Evolutionary conservation across 2,797 vertebrate species (phyloP), one percentile per base, ranked within the genome.

Genomic region (Anas georgica): DNA sequence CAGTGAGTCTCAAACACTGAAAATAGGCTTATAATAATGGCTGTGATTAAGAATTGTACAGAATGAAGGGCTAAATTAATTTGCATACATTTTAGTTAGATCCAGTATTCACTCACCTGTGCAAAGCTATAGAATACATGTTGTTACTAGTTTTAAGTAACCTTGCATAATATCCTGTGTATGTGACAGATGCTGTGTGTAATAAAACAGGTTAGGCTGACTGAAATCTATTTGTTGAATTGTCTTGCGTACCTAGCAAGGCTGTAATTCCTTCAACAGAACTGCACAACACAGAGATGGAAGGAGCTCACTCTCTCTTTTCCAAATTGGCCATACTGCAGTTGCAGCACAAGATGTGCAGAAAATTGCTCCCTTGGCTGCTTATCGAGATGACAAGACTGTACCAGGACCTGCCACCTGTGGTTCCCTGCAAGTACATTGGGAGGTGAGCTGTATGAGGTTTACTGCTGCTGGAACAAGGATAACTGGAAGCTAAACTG

Each of bases 221-320:
- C 62, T 79, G 83, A 80, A 90, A 76, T 62, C 50, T 69, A 25
- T 72, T 91, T 95, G 68, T 85, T 89, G 62, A 83, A 83, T 72
- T 95, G 31, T 45, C 33, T 76, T 73, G 72, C 28, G 76, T 85
- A 62, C 8, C 12, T 3, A 35, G 52, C 21, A 55, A 68, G 72
- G 15, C 37, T 83, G 43, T 52, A 90, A 90, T 84, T 79, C 64
- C 46, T 60, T 68, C 0, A 0, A 41, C 52, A 77, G 52, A 60
- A 46, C 15, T 33, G 52, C 6, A 23, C 22, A 59, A 56, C 22
- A 62, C 62, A 66, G 54, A 62, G 5, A 15, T 33, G 83, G 74
- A 55, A 69, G 35, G 12, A 79, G 18, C 52, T 78, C 0, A 0
- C 20, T 74, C 4, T 67, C 4, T 41, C 16, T 22, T 20, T 72